Evolutionary conservation across 2,113 vertebrate species (phyloP), one percentile per base, ranked within the genome.

Genomic region (Barbus barbus): DNA sequence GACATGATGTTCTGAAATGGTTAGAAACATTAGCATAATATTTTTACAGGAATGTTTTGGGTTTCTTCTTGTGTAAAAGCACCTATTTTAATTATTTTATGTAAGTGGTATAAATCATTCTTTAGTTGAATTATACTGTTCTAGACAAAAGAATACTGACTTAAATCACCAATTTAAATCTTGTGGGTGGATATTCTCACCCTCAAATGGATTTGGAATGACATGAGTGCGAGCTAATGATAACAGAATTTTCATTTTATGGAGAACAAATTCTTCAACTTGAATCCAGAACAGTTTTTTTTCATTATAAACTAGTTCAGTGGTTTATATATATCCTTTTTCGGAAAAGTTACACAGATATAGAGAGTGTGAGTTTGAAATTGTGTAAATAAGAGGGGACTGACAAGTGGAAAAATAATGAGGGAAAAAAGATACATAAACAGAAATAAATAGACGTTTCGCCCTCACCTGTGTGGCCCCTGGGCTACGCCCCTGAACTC

Each of bases 381-480:
- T 58, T 77, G 22, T 38, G 6, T 36, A 9, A 79, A 79, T 63
- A 14, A 1, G 24, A 44, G 36, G 16, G 51, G 16, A 78, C 56
- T 20, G 77, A 46, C 41, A 51, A 41, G 41, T 31, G 51, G 13
- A 75, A 31, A 83, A 81, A 81, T 48, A 86, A 78, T 9, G 61
- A 81, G 7, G 41, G 83, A 82, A 61, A 78, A 41, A 41, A 41
- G 38, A 41, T 1, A 31, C 26, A 63, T 56, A 72, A 51, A 83
- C 18, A n/a, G 82, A 85, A 82, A 81, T 83, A 67, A 82, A 78
- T 44, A 73, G 79, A 73, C 31, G 58, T 60, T n/a, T 65, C 14
- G 61, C 28, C 14, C 36, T 73, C 85, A 89, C 86, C 87, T 89
- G 83, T 85, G 84, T 18, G 75, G 84, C 78, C 87, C 58, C 48